Percentiles rank a stretch among this genome's conserved stretches.
Evolutionary conservation across 2,797 vertebrate genomes (phyloP).

Genomic region (Macropus fuliginosus): DNA sequence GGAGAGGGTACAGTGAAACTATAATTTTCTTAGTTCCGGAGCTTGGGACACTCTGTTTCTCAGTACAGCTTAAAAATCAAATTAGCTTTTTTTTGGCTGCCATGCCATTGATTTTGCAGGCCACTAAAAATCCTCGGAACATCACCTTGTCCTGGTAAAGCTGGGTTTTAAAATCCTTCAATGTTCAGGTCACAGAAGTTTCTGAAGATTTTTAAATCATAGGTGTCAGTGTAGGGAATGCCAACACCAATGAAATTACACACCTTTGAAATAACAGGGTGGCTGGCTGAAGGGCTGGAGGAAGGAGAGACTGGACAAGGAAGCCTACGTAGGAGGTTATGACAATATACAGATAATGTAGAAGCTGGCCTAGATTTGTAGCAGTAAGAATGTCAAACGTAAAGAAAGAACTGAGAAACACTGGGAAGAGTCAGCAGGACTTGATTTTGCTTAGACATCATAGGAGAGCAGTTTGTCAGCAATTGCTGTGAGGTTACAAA

Average conservation of each 20-base stretch:
- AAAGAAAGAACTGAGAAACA: neutral
- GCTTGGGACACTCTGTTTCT: neutral
- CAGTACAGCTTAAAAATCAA: neutral
- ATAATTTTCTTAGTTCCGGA: neutral
- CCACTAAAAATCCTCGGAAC: neutral
- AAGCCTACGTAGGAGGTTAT: neutral
- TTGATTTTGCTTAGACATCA: neutral
- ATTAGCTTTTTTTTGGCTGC: neutral
- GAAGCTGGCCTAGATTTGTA: neutral
- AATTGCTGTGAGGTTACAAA: neutral
- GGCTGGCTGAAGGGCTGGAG: neutral
- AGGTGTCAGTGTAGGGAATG: neutral
- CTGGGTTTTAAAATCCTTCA: neutral
- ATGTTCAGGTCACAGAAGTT: neutral
- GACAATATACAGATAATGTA: neutral
- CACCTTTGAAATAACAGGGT: neutral
- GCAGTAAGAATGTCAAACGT: neutral
- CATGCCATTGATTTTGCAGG: neutral
- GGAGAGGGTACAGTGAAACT: neutral
- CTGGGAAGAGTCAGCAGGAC: neutral
- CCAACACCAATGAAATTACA: neutral
- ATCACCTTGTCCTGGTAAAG: neutral
- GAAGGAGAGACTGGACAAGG: neutral
- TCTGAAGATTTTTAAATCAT: neutral
- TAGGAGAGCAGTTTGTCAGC: neutral